phyloP scores from a whole-genome alignment of 2,888 invertebrate genomes.

The Glyphotaelius pellucidus region DNA sequence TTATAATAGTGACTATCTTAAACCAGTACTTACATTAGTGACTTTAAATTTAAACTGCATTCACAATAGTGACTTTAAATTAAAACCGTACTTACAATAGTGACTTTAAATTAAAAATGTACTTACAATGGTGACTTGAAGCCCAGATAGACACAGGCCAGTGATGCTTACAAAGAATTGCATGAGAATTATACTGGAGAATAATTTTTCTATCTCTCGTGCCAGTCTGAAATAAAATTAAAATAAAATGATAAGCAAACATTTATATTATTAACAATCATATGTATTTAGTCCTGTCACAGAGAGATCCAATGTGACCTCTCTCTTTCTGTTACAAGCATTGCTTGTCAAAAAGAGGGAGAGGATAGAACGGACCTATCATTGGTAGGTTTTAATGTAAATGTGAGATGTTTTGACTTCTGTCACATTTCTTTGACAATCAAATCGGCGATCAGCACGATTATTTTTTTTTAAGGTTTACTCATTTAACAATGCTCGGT shows the following conservation, averaged over 20 bases:
- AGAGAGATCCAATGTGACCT: background rate
- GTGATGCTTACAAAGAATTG: slow-evolving; percentile 54
- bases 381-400: background rate
- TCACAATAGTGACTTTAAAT: background rate
- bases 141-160: slow-evolving; percentile 44
- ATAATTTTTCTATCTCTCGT: slow-evolving; percentile 47
- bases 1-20: background rate
- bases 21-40: background rate
- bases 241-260: background rate
- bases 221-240: slow-evolving; percentile 46
- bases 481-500: background rate
- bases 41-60: background rate
- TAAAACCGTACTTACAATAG: background rate
- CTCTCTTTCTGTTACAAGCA: background rate
- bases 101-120: background rate
- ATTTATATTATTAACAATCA: too few species aligned
- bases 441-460: background rate
- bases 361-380: background rate
- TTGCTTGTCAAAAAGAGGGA: background rate
- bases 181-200: slow-evolving; percentile 53
- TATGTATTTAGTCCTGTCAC: background rate
- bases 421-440: background rate
- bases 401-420: background rate
- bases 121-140: slow-evolving; percentile 52
- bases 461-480: background rate